phyloP scores from a whole-genome alignment of 2,113 vertebrate species.

The Otus sunia region DNA sequence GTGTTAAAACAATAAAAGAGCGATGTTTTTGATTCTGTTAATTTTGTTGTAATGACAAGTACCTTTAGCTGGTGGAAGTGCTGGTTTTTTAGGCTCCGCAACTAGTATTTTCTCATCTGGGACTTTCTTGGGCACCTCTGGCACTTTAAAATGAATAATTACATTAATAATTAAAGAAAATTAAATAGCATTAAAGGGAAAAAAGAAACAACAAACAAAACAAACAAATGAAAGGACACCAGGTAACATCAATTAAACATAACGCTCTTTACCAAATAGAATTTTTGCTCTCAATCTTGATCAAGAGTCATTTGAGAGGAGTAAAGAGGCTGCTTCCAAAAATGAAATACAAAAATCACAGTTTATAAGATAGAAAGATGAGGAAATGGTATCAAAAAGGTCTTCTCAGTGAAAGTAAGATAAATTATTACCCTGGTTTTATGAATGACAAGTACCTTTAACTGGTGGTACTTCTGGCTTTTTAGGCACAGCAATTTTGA shows the following conservation, averaged over 20 bases:
- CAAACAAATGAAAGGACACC: not conserved
- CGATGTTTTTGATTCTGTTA: not conserved
- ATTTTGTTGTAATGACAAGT: not conserved
- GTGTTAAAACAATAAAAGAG: not conserved
- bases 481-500: constrained; percentile 47
- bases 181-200: not conserved
- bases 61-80: constrained; percentile 59
- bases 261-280: not conserved
- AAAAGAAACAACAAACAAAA: not conserved
- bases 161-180: not conserved
- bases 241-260: not conserved
- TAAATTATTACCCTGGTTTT: not conserved
- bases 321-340: not conserved
- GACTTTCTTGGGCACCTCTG: constrained; percentile 64
- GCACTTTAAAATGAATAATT: constrained; percentile 55
- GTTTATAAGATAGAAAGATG: not conserved
- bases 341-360: not conserved
- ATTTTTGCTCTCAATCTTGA: not conserved
- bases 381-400: not conserved
- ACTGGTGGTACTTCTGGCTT: constrained; percentile 41
- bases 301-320: not conserved
- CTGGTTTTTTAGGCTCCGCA: constrained; percentile 56
- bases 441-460: constrained; percentile 62
- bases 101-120: constrained; percentile 53
- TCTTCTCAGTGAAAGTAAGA: not conserved